Conservation (phyloP, 2,888 invertebrate genomes). For the Diachrysia chrysitis region DNA sequence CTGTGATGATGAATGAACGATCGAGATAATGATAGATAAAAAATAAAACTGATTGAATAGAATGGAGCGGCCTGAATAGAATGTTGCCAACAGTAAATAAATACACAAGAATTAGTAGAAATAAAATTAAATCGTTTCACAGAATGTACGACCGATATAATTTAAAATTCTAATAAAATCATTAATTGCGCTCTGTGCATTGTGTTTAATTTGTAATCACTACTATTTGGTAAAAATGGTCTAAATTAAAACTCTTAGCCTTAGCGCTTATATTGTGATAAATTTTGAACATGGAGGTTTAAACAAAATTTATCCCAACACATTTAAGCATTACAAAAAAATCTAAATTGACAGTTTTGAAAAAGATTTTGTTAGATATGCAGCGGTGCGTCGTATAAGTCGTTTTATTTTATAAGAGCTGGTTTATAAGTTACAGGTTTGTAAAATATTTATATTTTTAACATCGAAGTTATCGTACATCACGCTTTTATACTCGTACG, state of each 20-base stretch:
- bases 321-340: neutral
- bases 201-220: too few species aligned
- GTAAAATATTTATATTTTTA: neutral
- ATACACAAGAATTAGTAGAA: neutral
- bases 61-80: neutral
- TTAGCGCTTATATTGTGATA: too few species aligned
- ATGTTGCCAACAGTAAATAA: neutral
- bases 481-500: neutral
- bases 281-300: neutral
- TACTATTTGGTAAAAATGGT: too few species aligned
- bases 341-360: slow-evolving; percentile 11
- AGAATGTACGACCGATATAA: neutral
- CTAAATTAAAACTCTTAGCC: too few species aligned
- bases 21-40: neutral
- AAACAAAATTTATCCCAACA: neutral
- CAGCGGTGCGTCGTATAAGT: neutral
- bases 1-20: neutral
- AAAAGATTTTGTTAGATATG: neutral
- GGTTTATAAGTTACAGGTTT: slow-evolving; percentile 17
- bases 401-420: slow-evolving; percentile 10
- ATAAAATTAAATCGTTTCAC: neutral
- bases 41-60: neutral
- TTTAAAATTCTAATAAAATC: neutral
- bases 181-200: too few species aligned
- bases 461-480: neutral